Base-by-base conservation (phyloP, 2,113 vertebrate species). In the Mirza zaza region DNA sequence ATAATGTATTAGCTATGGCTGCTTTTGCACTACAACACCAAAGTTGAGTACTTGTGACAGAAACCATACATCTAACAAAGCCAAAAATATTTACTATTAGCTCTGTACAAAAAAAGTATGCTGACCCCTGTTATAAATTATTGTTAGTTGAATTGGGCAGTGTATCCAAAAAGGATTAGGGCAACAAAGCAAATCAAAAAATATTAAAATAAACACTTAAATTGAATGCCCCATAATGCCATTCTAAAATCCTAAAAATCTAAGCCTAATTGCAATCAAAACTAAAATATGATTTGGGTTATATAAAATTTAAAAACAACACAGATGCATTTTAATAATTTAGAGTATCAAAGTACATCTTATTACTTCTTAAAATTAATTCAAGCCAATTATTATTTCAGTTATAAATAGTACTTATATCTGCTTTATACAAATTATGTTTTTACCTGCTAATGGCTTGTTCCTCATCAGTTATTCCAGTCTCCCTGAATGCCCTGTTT, bases 361-460 rank as follows among this genome's bases (percentile, higher is more conserved):
- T 91, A 94, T 93, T 98, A 48, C 39, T 95, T 90, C 76, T 93
- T 81, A 97, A 98, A 97, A 97, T 91, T 94, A 98, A 95, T 95
- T 97, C 91, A 98, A 96, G 89, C 92, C 95, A 96, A 92, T 98
- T 97, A 87, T 94, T 94, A 97, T 94, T 94, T 97, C 63, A 94
- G 59, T 97, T 97, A 96, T 67, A 86, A 83, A 79, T 10, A 97
- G 91, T 95, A 82, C 94, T 93, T 96, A 97, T 77, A 96, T 97
- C 91, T 97, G 96, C 88, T 98, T 97, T 97, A 98, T 95, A 95
- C 94, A 98, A 96, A 93, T 97, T 97, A 68, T 96, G 97, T 77
- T 82, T 98, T 98, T 98, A 99, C 99, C 99, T 99, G 99, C 99
- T 99, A 98, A 99, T 99, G 98, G 99, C 99, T 99, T 99, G 99